Evolutionary conservation across 2,888 invertebrate species (phyloP).

Genomic region (Coecobrya sp.): DNA sequence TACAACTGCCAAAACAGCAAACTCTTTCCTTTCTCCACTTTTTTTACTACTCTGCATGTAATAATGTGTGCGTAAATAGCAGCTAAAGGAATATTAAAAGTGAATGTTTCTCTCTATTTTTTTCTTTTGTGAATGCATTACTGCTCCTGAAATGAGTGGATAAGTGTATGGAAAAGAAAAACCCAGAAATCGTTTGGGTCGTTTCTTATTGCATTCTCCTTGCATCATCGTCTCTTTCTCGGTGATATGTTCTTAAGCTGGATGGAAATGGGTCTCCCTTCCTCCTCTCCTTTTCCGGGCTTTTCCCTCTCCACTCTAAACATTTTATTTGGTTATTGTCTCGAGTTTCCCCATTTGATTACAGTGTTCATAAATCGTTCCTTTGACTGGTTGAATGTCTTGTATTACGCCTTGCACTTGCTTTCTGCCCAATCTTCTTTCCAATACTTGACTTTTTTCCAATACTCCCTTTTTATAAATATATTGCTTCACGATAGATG

Average conservation of each 20-base stretch:
- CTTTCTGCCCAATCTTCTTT: not conserved
- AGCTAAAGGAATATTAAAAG: slow-evolving; percentile 72
- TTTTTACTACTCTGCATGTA: slow-evolving; percentile 31
- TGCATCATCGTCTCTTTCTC: slow-evolving; percentile 50
- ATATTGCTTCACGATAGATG: not conserved
- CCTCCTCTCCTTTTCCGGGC: not conserved
- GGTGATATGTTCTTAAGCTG: slow-evolving; percentile 29
- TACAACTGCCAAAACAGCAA: slow-evolving; percentile 79
- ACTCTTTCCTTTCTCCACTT: slow-evolving; percentile 35
- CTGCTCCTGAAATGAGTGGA: slow-evolving; percentile 64
- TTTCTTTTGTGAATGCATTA: slow-evolving; percentile 59
- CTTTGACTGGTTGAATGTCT: slow-evolving; percentile 70
- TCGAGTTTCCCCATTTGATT: slow-evolving; percentile 79
- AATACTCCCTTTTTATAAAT: not conserved
- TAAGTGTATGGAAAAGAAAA: slow-evolving; percentile 40
- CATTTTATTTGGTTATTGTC: slow-evolving; percentile 66
- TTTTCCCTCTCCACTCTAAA: not conserved
- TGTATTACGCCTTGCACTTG: slow-evolving; percentile 45
- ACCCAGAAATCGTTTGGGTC: slow-evolving; percentile 47
- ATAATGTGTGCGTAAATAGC: slow-evolving; percentile 41
- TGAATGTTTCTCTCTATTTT: slow-evolving; percentile 10
- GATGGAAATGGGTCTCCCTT: slow-evolving; percentile 45
- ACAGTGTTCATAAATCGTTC: slow-evolving; percentile 74
- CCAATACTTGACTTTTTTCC: slow-evolving; percentile 26
- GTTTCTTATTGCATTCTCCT: slow-evolving; percentile 66